Evolutionary conservation across 2,888 invertebrate species (phyloP), one percentile per base, ranked within the genome.

Genomic region (Epistrophe grossulariae): DNA sequence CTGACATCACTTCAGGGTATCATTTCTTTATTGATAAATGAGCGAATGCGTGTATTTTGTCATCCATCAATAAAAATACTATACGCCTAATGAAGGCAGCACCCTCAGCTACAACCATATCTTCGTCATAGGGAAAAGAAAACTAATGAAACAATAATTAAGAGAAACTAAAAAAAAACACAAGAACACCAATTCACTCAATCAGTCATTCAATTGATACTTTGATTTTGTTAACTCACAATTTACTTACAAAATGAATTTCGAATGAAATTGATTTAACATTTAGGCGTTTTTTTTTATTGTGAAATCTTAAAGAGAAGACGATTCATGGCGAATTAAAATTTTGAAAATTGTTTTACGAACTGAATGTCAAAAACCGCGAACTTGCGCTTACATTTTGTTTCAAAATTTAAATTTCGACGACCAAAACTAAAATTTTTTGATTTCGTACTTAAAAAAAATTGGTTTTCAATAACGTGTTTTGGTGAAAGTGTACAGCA

Each of bases 231-330:
- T 55, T 40, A 55, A 55, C 7, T 55, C 55, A 55, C 38, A 52
- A 19, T 43, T 55, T 52, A 55, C 40, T 70, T 19, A 48, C 17
- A 66, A 48, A 1, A 70, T 38, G 68, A 50, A 24, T 5, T 19
- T 19, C 6, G 19, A 68, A 31, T 1, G 15, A 35, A 35, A 40
- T 19, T 50, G 38, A 52, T 70, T 52, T 5, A 64, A 15, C 8
- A 95, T 94, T 55, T 95, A 95, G 24, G 19, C 0, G 6, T 52
- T 13, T 24, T 10, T 10, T 38, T 10, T 38, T 6, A 7, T 6
- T 31, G 9, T 11, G 15, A 50, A 55, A 19, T 19, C 2, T 50
- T 50, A 19, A 15, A 55, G 3, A 4, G 31, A 55, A 13, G 4
- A 15, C 11, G 38, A 43, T 15, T 45, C 45, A 45, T 43, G 0